Base-by-base conservation (phyloP, 2,797 vertebrate species). In the Melanotaenia parkinsoni region DNA sequence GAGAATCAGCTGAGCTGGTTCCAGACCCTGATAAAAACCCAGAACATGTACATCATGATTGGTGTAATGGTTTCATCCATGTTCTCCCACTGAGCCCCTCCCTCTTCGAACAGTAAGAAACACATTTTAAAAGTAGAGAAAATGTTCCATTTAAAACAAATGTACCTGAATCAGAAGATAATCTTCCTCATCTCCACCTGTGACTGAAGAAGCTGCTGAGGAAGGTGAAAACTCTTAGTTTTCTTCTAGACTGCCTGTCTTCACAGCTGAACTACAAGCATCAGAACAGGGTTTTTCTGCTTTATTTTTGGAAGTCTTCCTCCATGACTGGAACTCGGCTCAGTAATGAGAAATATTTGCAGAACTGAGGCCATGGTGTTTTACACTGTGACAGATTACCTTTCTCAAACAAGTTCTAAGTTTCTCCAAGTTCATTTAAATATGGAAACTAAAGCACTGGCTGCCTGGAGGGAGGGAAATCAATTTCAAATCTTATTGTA, bases 391-490 rank as follows among this genome's bases (percentile, higher is more conserved):
- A 87, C 74, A 54, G 72, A 87, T 76, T 26, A 77, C 38, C 10
- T 58, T 18, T 76, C 47, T 58, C 10, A 4, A 35, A 26, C 28
- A 64, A 57, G 47, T 74, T 70, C 82, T 63, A 60, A 72, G 61
- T 67, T 67, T 58, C 40, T 63, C 61, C 58, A 43, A 45, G 76
- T 63, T 83, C 68, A 70, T 82, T 79, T 82, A 73, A 28, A 24
- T 60, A 54, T 66, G 50, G 43, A 82, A 81, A 81, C 74, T 56
- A 80, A 71, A 61, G 54, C 57, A 56, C 75, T 57, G 0, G 63
- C 61, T 65, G 86, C 81, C 86, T 62, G 60, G 50, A 66, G 74
- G 84, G 57, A 22, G 62, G 75, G 66, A 76, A 79, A 85, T 86
- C 80, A 73, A 76, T 82, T 82, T 72, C 22, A 76, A 65, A 73